Percentiles rank a stretch among this genome's conserved stretches.
These are phyloP conservation scores for Aphaenogaster rudis DNA, from an alignment of 1,140 invertebrate genomes.

Conservation along the genomic window DNA sequence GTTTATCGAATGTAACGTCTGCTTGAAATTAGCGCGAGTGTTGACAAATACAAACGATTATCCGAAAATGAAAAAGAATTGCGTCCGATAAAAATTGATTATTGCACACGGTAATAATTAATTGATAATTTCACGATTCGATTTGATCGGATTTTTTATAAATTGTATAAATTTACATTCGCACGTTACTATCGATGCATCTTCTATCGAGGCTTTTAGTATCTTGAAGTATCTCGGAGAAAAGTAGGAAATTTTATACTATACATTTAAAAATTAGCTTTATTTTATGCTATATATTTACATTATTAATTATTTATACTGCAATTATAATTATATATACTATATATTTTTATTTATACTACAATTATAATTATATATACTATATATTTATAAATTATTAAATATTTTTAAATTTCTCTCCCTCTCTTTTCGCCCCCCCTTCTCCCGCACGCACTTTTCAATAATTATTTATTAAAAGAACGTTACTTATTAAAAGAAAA, in stretches of 20 bases:
- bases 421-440: no score
- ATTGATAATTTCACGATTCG: slow-evolving; percentile 4
- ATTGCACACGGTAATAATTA: slow-evolving; percentile 25
- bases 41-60: neutral
- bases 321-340: no score
- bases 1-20: neutral
- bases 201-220: neutral
- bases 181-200: neutral
- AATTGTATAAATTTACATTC: slow-evolving; percentile 18
- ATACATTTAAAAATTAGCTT: slow-evolving; percentile 28
- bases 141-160: slow-evolving; percentile 23
- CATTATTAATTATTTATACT: no score
- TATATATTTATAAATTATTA: no score
- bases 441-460: no score
- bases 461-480: no score
- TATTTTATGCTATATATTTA: no score
- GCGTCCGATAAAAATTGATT: slow-evolving; percentile 11
- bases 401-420: no score
- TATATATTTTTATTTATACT: no score
- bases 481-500: no score
- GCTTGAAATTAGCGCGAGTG: neutral
- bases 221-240: no score
- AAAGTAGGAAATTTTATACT: neutral
- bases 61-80: neutral
- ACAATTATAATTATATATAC: no score